These are phyloP conservation scores for Tadarida brasiliensis DNA, from an alignment of 2,797 vertebrate genomes.

Conservation along the genomic window DNA sequence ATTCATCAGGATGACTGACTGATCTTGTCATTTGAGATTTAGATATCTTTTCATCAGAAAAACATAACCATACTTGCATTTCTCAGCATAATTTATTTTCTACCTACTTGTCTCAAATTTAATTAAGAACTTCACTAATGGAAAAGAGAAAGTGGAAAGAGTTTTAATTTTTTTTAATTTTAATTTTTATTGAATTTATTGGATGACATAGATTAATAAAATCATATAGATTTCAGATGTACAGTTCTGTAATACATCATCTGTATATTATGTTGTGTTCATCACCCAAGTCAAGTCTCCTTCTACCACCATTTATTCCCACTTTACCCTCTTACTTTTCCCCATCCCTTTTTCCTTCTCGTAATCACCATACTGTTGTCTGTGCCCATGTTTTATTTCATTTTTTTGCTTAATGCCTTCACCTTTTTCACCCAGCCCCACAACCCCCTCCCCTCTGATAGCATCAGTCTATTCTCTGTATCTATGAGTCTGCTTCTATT, in stretches of 20 bases:
- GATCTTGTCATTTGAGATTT: not conserved
- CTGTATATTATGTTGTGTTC: not conserved
- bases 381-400: not conserved
- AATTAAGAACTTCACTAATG: not conserved
- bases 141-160: not conserved
- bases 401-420: not conserved
- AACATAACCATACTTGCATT: not conserved
- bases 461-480: not conserved
- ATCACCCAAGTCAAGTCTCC: no score
- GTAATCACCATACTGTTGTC: not conserved
- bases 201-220: not conserved
- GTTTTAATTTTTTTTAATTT: not conserved
- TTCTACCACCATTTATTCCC: not conserved
- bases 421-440: not conserved
- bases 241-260: not conserved
- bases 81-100: not conserved
- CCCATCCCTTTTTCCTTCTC: not conserved
- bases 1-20: not conserved
- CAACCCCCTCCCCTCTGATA: not conserved
- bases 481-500: not conserved
- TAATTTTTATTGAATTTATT: not conserved
- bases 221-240: not conserved
- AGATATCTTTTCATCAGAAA: not conserved
- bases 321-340: no score
- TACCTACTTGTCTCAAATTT: not conserved